phyloP scores from a whole-genome alignment of 1,140 invertebrate genomes.

The Drosophila elegans region DNA sequence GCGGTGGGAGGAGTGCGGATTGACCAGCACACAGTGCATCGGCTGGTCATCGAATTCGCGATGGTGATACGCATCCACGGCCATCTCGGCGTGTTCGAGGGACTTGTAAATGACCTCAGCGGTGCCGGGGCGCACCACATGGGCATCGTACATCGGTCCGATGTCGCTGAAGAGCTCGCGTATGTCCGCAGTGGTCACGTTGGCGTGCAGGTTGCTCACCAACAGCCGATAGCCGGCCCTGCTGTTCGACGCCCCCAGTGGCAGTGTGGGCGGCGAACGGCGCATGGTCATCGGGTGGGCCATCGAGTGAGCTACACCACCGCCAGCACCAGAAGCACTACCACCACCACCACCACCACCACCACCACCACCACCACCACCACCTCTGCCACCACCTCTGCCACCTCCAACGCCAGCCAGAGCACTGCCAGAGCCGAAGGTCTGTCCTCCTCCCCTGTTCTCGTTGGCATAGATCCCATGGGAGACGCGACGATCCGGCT shows the following conservation, averaged over 20 bases:
- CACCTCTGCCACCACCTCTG: background rate
- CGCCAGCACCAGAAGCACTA: background rate
- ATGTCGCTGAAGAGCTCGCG: conserved; percentile 97
- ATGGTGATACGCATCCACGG: conserved; percentile 96
- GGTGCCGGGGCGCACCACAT: conserved; percentile 92
- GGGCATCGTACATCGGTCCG: conserved; percentile 92
- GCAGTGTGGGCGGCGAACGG: conserved; percentile 82
- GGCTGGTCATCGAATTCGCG: conserved; percentile 94
- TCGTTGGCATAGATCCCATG: conserved; percentile 86
- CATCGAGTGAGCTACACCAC: background rate
- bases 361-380: background rate
- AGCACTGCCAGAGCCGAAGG: too few species aligned
- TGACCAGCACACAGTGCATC: conserved; percentile 92
- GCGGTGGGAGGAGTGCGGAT: conserved; percentile 88
- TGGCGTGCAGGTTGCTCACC: conserved; percentile 94
- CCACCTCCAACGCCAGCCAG: background rate
- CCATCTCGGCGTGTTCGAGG: conserved; percentile 93
- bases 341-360: background rate
- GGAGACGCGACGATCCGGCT: conserved; percentile 85
- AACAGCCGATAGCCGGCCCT: conserved; percentile 90
- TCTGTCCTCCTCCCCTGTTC: conserved; percentile 47
- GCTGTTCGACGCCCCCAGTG: conserved; percentile 45
- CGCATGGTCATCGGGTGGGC: conserved; percentile 52
- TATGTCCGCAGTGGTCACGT: conserved; percentile 95
- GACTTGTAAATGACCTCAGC: conserved; percentile 96